Evolutionary conservation across 1,140 invertebrate genomes (phyloP).

Genomic region (Caenorhabditis tropicalis): DNA sequence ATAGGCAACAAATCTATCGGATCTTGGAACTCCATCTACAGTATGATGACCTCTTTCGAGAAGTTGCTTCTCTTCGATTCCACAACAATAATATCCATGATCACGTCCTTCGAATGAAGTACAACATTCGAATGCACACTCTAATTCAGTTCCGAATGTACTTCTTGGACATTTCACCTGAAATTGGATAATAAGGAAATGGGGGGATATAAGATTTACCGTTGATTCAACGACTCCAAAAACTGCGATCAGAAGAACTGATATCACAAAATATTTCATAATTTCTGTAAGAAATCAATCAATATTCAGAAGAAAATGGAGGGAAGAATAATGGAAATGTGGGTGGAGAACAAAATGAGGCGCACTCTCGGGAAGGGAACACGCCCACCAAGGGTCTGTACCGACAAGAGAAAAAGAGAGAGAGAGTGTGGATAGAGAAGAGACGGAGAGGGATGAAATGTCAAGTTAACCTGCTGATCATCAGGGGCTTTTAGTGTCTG

Average conservation of each 20-base stretch:
- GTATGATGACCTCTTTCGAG: background rate
- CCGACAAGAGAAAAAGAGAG: background rate
- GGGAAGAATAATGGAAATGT: slow-evolving; percentile 3
- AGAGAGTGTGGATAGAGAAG: background rate
- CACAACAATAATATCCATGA: slow-evolving; percentile 59
- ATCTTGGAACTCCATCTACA: slow-evolving; percentile 12
- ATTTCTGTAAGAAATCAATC: background rate
- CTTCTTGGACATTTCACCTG: slow-evolving; percentile 55
- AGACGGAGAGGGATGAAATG: slow-evolving; percentile 26
- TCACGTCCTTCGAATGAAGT: slow-evolving; percentile 50
- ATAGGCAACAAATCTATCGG: slow-evolving; percentile 55
- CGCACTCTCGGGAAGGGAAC: slow-evolving; percentile 22
- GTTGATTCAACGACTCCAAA: background rate
- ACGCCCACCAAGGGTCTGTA: slow-evolving; percentile 26
- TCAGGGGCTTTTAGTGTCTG: slow-evolving; percentile 35
- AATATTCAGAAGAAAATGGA: background rate
- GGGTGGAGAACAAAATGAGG: background rate
- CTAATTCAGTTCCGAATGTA: slow-evolving; percentile 39
- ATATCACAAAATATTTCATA: slow-evolving; percentile 8
- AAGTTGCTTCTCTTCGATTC: slow-evolving; percentile 51
- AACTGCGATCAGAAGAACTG: background rate
- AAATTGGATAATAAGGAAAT: background rate
- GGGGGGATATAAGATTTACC: background rate
- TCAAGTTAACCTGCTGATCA: slow-evolving; percentile 38
- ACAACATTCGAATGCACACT: slow-evolving; percentile 59